phyloP scores from a whole-genome alignment of 2,888 invertebrate genomes.

The Ophion slaviceki region DNA sequence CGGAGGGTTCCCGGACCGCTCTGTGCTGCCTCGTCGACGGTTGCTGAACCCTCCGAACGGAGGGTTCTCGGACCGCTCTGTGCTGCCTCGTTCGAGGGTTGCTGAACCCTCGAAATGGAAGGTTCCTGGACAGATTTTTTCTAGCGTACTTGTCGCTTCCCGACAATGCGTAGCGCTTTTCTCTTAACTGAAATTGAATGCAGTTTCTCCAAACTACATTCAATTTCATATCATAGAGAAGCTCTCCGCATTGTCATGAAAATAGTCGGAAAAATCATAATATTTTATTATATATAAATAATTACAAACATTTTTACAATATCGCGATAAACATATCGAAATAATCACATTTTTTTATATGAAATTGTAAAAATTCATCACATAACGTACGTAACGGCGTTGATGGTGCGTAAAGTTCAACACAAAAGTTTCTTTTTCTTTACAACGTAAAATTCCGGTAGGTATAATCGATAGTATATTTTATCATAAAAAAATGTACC shows the following conservation, averaged over 20 bases:
- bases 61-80: too few species aligned
- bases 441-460: background rate
- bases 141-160: too few species aligned
- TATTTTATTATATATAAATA: slow-evolving; percentile 6
- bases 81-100: too few species aligned
- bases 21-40: background rate
- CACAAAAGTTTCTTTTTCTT: background rate
- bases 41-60: background rate
- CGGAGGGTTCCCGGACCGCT: background rate
- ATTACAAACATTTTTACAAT: background rate
- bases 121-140: too few species aligned
- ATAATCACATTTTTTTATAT: background rate
- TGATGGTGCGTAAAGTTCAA: background rate
- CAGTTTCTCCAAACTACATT: background rate
- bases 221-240: slow-evolving; percentile 2
- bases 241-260: background rate
- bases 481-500: background rate
- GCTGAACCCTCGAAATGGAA: too few species aligned
- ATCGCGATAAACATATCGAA: background rate
- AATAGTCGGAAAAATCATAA: slow-evolving; percentile 1
- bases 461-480: background rate
- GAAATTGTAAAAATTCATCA: background rate
- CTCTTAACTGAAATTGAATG: background rate
- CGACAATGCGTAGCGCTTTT: background rate
- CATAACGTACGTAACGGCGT: background rate